Evolutionary conservation across 2,888 invertebrate species (phyloP).

Genomic region (Lepetodrilus schrolli): DNA sequence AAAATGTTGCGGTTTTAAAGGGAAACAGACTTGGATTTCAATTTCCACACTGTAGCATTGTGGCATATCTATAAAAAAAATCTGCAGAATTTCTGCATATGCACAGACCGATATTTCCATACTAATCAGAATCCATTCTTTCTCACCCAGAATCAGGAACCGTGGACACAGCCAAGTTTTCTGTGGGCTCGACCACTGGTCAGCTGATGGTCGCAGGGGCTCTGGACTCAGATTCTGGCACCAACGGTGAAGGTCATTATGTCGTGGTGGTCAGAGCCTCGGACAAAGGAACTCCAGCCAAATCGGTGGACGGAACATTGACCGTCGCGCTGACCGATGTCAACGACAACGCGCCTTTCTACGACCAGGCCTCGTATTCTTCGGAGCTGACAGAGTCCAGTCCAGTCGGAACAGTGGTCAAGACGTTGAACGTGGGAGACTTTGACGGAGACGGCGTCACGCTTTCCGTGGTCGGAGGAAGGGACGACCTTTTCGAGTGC

Average conservation of each 20-base stretch:
- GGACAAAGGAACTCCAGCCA: background rate
- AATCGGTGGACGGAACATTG: background rate
- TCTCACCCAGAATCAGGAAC: no score
- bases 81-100: no score
- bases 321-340: background rate
- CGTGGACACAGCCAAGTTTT: background rate
- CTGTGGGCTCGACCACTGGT: background rate
- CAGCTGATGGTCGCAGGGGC: background rate
- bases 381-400: background rate
- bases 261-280: background rate
- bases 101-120: no score
- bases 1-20: no score
- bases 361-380: background rate
- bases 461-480: background rate
- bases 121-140: no score
- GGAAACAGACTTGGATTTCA: no score
- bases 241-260: background rate
- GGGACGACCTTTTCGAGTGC: background rate
- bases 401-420: background rate
- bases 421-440: background rate
- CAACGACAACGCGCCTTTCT: background rate
- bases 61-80: no score
- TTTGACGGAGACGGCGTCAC: background rate
- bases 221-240: background rate
- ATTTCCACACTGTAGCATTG: no score